Evolutionary conservation across 2,888 invertebrate species (phyloP).

Genomic region (Mellilla xanthometata): DNA sequence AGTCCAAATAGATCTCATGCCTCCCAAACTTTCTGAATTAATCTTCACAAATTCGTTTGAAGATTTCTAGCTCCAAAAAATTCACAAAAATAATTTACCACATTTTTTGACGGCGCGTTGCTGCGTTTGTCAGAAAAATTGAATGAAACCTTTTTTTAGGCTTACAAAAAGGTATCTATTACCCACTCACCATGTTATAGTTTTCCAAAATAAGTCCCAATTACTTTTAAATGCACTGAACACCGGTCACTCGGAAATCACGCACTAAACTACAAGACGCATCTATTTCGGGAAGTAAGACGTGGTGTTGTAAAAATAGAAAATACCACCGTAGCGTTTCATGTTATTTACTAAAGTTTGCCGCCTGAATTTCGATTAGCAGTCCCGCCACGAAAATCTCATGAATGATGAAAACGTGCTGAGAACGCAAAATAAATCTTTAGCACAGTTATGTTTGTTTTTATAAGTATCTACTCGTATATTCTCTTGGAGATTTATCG

Average conservation of each 20-base stretch:
- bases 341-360: slow-evolving; percentile 53
- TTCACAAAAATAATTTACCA: background rate
- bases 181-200: background rate
- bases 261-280: slow-evolving; percentile 52
- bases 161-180: no score
- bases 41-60: background rate
- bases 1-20: slow-evolving; percentile 63
- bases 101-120: no score
- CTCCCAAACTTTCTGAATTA: slow-evolving; percentile 18
- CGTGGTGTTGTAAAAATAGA: slow-evolving; percentile 68
- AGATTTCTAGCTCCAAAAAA: background rate
- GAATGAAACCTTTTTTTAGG: background rate
- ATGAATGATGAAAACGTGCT: slow-evolving; percentile 24
- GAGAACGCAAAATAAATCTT: background rate
- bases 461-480: background rate
- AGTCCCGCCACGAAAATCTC: slow-evolving; percentile 15
- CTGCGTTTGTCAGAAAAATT: no score
- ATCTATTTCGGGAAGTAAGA: slow-evolving; percentile 72
- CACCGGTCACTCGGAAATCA: slow-evolving; percentile 44
- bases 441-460: background rate
- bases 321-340: slow-evolving; percentile 42
- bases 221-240: slow-evolving; percentile 20
- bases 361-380: slow-evolving; percentile 47
- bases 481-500: background rate
- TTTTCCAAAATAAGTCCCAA: slow-evolving; percentile 14